Evolutionary conservation across 2,797 vertebrate genomes (phyloP).

Genomic region (Graptemys geographica): DNA sequence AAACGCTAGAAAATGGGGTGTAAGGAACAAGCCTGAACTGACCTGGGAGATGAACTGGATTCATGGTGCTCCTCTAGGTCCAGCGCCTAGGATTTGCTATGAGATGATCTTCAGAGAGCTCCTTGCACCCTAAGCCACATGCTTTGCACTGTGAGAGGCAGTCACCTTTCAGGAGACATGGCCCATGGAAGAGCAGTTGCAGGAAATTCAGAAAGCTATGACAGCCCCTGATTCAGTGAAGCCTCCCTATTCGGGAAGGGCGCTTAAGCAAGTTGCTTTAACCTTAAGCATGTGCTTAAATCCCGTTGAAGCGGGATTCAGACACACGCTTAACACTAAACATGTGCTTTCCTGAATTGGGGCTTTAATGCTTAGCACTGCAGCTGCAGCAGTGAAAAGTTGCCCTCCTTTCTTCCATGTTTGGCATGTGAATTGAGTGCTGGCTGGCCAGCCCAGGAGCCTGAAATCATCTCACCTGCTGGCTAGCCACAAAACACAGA

Average conservation of each 20-base stretch:
- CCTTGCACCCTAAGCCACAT: not conserved
- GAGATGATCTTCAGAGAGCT: not conserved
- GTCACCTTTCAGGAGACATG: not conserved
- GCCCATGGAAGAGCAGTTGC: not conserved
- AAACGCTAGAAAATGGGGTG: not conserved
- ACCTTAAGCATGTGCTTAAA: not conserved
- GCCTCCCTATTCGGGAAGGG: not conserved
- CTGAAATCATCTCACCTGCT: not conserved
- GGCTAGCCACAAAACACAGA: not conserved
- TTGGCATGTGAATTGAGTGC: not conserved
- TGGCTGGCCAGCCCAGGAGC: not conserved
- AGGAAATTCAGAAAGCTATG: not conserved
- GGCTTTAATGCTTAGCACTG: not conserved
- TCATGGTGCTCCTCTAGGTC: not conserved
- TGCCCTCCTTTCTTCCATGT: not conserved
- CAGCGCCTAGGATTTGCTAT: not conserved
- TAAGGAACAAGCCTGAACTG: not conserved
- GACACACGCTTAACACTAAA: not conserved
- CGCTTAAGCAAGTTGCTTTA: not conserved
- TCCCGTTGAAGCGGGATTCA: not conserved
- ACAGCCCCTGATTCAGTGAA: not conserved
- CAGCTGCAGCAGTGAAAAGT: not conserved
- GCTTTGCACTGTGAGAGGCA: not conserved
- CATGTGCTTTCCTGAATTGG: not conserved
- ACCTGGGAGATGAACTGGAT: not conserved